Conservation (phyloP, 1,140 invertebrate species). For the Bombus confusus region DNA sequence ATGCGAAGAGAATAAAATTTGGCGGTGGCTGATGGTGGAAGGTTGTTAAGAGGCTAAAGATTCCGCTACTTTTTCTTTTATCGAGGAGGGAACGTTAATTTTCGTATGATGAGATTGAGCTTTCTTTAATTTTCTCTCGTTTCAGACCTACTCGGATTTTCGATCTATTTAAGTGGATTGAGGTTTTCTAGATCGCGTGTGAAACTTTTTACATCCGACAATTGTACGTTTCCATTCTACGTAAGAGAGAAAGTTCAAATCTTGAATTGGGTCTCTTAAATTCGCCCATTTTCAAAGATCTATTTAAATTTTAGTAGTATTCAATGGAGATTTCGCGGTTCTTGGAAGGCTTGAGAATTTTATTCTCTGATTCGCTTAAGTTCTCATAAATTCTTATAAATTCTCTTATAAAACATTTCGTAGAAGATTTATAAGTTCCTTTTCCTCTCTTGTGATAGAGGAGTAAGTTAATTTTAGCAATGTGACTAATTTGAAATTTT, state of each 20-base stretch:
- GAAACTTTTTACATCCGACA: too few species aligned
- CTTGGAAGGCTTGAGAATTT: too few species aligned
- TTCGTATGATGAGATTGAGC: not conserved
- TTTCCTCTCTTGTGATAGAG: not conserved
- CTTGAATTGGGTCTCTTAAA: too few species aligned
- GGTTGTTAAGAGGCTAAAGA: not conserved
- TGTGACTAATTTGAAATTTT: not conserved
- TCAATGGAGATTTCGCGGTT: not conserved
- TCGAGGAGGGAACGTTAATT: not conserved
- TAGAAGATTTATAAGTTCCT: not conserved
- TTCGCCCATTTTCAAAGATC: too few species aligned
- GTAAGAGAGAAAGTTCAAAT: too few species aligned
- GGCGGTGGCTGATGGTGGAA: too few species aligned
- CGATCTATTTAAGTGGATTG: too few species aligned
- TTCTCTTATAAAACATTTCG: not conserved
- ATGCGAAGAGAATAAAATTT: not conserved
- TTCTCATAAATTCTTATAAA: not conserved
- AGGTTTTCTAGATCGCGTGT: too few species aligned
- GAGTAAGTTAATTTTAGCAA: not conserved
- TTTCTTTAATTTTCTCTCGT: not conserved
- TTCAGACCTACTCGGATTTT: not conserved
- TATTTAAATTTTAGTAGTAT: not conserved
- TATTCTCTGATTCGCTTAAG: too few species aligned
- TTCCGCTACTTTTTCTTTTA: not conserved
- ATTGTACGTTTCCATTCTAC: too few species aligned